phyloP scores from a whole-genome alignment of 1,140 invertebrate species.

The Gonatopus flavifemur region DNA sequence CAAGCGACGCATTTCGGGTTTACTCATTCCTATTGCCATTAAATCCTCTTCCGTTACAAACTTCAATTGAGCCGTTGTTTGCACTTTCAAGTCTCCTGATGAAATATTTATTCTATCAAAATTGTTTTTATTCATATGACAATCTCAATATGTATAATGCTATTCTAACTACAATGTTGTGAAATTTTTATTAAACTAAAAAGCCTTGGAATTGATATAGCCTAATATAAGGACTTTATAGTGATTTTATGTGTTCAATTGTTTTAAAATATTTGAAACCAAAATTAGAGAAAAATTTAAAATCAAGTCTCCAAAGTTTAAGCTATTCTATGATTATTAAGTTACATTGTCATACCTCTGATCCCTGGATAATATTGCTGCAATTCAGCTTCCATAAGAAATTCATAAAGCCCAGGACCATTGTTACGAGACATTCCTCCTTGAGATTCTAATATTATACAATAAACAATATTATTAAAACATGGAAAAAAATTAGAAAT shows the following conservation, averaged over 20 bases:
- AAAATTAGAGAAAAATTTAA: no score
- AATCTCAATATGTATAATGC: not conserved
- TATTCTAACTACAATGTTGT: not conserved
- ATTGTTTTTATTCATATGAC: not conserved
- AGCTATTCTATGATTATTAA: no score
- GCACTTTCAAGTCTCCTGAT: constrained; percentile 76
- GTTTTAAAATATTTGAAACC: no score
- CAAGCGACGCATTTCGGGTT: constrained; percentile 90
- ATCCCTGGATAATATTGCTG: constrained; percentile 83
- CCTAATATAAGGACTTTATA: no score
- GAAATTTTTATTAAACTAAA: not conserved
- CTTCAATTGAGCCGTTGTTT: constrained; percentile 92
- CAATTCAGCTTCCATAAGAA: constrained; percentile 86
- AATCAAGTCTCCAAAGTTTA: no score
- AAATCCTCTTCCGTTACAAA: constrained; percentile 94
- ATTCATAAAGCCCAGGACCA: constrained; percentile 82
- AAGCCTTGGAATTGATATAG: not conserved
- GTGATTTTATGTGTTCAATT: no score
- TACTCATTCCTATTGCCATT: constrained; percentile 88
- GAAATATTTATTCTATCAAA: constrained; percentile 15
- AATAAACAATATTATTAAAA: constrained; percentile 11
- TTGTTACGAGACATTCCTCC: constrained; percentile 52
- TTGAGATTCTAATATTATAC: constrained; percentile 43
- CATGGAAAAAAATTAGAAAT: not conserved
- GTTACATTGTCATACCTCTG: constrained; percentile 62